Base-by-base conservation (phyloP, 2,797 vertebrate species). In the Myotis findleyi region DNA sequence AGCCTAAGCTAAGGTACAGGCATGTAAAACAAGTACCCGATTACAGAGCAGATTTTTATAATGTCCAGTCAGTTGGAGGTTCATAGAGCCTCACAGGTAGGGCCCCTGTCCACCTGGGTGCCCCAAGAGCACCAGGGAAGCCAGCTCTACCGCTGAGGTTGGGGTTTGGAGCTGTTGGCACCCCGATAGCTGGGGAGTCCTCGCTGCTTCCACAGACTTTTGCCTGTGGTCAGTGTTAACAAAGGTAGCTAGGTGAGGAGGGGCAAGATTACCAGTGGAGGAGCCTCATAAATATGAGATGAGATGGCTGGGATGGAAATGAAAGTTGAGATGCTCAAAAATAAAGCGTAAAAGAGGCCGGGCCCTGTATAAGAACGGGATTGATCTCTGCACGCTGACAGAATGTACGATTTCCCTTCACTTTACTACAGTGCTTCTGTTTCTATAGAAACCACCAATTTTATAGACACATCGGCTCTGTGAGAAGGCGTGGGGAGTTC, bases 391-490 rank as follows among this genome's bases (percentile, higher is more conserved):
- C 88, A 95, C 51, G 77, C 96, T 97, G 98, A 97, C 98, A 98
- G 97, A 98, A 97, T 97, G 82, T 96, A 98, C 95, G 97, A 98
- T 97, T 96, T 96, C 93, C 96, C 97, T 96, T 96, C 20, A 5
- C 96, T 97, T 97, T 98, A 95, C 97, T 97, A 69, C 1, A 23
- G 93, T 96, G 89, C 97, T 97, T 97, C 97, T 96, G 98, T 98
- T 98, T 97, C 98, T 98, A 98, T 98, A 97, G 97, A 96, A 98
- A 98, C 98, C 96, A 96, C 95, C 94, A 97, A 68, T 97, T 97
- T 97, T 97, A 96, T 91, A 98, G 98, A 95, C 97, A 98, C 96
- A 91, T 97, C 92, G 16, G 96, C 72, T 96, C 95, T 97, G 76
- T 41, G 88, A 87, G 86, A 96, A 97, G 93, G 97, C 75, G 51